Evolutionary conservation across 1,140 invertebrate genomes (phyloP).

Genomic region (Zaprionus taronus): DNA sequence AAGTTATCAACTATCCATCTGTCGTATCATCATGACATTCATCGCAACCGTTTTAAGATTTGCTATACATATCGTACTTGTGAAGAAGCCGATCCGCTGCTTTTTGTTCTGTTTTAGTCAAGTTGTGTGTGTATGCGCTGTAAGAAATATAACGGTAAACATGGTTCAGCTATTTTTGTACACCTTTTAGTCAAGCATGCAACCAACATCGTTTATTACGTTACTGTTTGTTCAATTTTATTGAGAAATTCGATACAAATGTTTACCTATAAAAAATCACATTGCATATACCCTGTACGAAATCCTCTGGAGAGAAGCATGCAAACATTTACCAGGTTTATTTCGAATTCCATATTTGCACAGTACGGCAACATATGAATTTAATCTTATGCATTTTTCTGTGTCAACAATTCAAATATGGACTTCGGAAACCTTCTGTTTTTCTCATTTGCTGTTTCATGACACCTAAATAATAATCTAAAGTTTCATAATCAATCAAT

Average conservation of each 20-base stretch:
- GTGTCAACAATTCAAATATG: background rate
- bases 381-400: background rate
- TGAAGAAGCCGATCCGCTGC: conserved; percentile 57
- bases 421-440: background rate
- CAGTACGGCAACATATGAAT: background rate
- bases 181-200: conserved; percentile 66
- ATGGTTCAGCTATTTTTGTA: conserved; percentile 60
- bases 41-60: conserved; percentile 60
- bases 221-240: background rate
- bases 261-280: conserved; percentile 16
- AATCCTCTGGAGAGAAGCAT: conserved; percentile 56
- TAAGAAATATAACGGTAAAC: conserved; percentile 63
- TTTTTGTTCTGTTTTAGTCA: conserved; percentile 71
- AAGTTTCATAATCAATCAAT: conserved; percentile 8
- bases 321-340: conserved; percentile 8
- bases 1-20: conserved; percentile 64
- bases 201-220: conserved; percentile 9
- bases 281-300: conserved; percentile 49
- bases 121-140: conserved; percentile 41
- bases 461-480: background rate
- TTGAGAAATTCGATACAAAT: conserved; percentile 2
- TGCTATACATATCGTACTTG: conserved; percentile 40
- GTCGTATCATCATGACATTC: conserved; percentile 66
- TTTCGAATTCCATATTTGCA: background rate
- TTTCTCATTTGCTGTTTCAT: conserved; percentile 5